Evolutionary conservation across 2,888 invertebrate genomes (phyloP).

Genomic region (Macaria notata): DNA sequence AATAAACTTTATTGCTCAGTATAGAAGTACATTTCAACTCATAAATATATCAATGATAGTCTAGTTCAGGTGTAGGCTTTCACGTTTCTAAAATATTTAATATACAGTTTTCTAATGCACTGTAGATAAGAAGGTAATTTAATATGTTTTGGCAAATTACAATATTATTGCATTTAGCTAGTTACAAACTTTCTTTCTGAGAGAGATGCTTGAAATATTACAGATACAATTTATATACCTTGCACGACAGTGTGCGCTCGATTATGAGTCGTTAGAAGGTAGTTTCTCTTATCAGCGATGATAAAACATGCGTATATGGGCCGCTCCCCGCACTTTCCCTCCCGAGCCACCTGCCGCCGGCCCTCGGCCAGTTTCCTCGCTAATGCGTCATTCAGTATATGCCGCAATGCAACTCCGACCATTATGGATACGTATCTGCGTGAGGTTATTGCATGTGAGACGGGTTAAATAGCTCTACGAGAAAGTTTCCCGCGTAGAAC

Average conservation of each 20-base stretch:
- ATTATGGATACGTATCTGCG: slow-evolving; percentile 60
- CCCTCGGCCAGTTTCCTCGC: slow-evolving; percentile 54
- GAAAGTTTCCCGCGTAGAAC: slow-evolving; percentile 51
- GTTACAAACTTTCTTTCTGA: slow-evolving; percentile 7
- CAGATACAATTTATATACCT: slow-evolving; percentile 20
- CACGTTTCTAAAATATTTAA: too few species aligned
- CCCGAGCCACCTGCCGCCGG: slow-evolving; percentile 58
- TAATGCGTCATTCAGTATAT: slow-evolving; percentile 62
- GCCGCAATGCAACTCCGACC: slow-evolving; percentile 52
- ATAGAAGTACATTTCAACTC: too few species aligned
- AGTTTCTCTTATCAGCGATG: slow-evolving; percentile 77
- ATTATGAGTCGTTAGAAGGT: slow-evolving; percentile 59
- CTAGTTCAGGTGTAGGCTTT: too few species aligned
- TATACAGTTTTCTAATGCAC: too few species aligned
- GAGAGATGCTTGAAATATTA: slow-evolving; percentile 8
- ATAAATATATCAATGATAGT: too few species aligned
- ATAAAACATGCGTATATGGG: slow-evolving; percentile 75
- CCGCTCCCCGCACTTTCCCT: slow-evolving; percentile 78
- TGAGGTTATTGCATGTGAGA: slow-evolving; percentile 62
- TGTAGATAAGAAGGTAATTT: slow-evolving; percentile 1
- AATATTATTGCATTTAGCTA: slow-evolving; percentile 1
- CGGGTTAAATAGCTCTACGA: slow-evolving; percentile 51
- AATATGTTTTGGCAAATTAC: slow-evolving; percentile 12
- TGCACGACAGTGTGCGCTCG: slow-evolving; percentile 34
- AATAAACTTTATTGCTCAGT: too few species aligned